These are phyloP conservation scores for Zosterops borbonicus DNA, from an alignment of 2,113 vertebrate genomes.

Conservation along the genomic window DNA sequence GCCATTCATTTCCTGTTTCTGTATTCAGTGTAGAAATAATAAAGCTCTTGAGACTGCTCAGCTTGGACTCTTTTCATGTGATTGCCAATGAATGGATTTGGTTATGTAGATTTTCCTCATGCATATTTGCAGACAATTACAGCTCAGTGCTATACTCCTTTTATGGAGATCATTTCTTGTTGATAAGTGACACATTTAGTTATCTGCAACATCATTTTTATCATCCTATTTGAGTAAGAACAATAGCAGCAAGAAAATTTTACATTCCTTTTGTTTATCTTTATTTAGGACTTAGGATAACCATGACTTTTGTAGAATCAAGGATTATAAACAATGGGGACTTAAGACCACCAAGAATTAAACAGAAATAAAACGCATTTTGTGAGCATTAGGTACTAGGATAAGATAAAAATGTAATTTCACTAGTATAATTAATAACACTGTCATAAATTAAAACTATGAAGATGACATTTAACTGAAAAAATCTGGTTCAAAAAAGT, in stretches of 20 bases:
- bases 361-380: background rate
- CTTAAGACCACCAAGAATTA: background rate
- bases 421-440: background rate
- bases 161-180: background rate
- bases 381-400: background rate
- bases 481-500: background rate
- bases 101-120: background rate
- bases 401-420: background rate
- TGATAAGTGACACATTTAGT: background rate
- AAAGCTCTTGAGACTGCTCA: constrained; percentile 23
- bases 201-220: background rate
- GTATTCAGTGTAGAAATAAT: constrained; percentile 33
- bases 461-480: background rate
- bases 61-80: background rate
- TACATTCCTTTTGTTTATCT: background rate
- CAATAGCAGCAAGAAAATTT: background rate
- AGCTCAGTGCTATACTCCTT: background rate
- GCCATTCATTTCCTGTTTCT: constrained; percentile 54
- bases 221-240: background rate
- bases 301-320: background rate
- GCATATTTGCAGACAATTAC: background rate
- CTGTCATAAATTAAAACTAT: background rate
- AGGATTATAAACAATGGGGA: background rate
- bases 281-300: background rate
- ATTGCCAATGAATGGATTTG: background rate